Percentiles rank a stretch among this genome's conserved stretches.
Conservation (phyloP, 2,113 vertebrate genomes). For the Neopipo cinnamomea region DNA sequence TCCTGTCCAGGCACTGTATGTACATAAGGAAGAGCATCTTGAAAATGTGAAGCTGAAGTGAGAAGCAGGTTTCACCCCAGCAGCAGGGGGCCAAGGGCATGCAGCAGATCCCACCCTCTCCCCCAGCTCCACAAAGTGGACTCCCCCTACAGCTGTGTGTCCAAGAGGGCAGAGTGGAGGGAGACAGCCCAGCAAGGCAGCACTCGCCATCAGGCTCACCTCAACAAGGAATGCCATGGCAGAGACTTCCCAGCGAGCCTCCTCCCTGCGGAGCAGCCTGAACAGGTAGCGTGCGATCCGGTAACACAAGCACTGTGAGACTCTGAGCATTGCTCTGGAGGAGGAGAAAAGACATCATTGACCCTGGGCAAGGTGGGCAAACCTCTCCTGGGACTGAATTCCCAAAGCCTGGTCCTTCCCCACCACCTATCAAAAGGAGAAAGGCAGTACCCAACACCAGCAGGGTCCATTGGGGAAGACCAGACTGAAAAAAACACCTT, state of each 20-base stretch:
- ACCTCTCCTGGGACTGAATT: neutral
- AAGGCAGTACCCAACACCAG: neutral
- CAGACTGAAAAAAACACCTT: neutral
- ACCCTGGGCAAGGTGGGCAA: neutral
- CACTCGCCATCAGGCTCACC: neutral
- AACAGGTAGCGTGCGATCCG: neutral
- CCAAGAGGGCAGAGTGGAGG: neutral
- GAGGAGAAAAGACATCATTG: fast-evolving
- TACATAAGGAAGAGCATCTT: too few species aligned
- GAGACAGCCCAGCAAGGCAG: neutral
- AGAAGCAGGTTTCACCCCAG: too few species aligned
- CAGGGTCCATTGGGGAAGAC: neutral
- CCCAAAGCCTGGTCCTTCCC: neutral
- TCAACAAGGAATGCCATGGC: neutral
- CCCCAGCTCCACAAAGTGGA: fast-evolving
- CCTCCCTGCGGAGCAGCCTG: neutral
- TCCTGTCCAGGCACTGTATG: too few species aligned
- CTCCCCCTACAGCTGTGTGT: too few species aligned
- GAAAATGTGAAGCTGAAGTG: too few species aligned
- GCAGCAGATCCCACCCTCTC: neutral
- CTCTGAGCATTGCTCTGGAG: neutral
- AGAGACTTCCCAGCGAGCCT: neutral
- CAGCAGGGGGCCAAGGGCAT: neutral
- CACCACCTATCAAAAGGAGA: neutral
- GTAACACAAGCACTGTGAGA: neutral